phyloP scores from a whole-genome alignment of 2,797 vertebrate genomes.

The Pangasius krempfi region DNA sequence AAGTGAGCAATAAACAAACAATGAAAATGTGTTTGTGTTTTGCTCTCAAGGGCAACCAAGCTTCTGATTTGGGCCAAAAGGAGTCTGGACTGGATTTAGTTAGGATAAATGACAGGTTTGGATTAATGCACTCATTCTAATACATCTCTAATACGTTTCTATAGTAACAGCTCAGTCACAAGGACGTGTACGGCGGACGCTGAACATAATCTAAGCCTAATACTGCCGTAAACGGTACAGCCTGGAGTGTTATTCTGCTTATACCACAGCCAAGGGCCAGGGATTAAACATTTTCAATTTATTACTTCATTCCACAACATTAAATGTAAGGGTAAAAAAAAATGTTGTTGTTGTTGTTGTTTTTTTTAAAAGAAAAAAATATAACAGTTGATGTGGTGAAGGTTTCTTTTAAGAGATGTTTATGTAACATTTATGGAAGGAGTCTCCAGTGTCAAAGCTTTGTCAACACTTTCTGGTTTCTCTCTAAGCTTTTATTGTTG shows the following conservation, averaged over 20 bases:
- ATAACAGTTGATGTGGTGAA: not conserved
- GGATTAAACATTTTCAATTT: not conserved
- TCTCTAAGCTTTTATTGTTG: not conserved
- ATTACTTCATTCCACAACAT: not conserved
- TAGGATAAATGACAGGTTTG: constrained; percentile 31
- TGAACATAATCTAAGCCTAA: not conserved
- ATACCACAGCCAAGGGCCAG: not conserved
- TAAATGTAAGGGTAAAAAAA: no score
- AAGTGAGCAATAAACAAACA: constrained; percentile 57
- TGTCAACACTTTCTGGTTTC: not conserved
- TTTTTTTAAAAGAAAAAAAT: not conserved
- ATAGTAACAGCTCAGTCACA: not conserved
- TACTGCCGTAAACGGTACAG: not conserved
- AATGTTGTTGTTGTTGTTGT: no score
- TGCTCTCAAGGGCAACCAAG: constrained; percentile 66
- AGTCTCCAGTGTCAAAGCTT: not conserved
- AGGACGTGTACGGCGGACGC: not conserved
- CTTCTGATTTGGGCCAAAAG: constrained; percentile 53
- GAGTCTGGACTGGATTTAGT: constrained; percentile 65
- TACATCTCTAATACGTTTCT: not conserved
- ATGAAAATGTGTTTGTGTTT: constrained; percentile 56
- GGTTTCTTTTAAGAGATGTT: not conserved
- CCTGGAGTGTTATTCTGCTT: not conserved
- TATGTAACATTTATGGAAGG: not conserved
- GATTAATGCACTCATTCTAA: not conserved